phyloP scores from a whole-genome alignment of 2,113 vertebrate genomes.

The Brienomyrus brachyistius region DNA sequence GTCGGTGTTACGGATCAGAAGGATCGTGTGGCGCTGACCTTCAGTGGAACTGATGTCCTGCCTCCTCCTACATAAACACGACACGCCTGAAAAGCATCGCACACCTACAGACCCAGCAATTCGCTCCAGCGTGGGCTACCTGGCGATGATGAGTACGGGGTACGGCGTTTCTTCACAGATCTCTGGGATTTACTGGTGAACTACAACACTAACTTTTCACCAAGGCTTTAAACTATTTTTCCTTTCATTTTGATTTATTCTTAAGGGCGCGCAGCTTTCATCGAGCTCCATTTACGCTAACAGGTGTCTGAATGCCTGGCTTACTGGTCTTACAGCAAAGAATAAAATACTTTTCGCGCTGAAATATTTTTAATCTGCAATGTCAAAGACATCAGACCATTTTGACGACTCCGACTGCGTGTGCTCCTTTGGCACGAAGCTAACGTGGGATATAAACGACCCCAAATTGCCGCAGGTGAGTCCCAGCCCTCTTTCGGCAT shows the following conservation, averaged over 20 bases:
- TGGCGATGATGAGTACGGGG: neutral
- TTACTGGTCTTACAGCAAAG: neutral
- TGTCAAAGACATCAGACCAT: slow-evolving; percentile 56
- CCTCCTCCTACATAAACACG: slow-evolving; percentile 35
- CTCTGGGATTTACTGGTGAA: neutral
- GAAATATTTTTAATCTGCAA: slow-evolving; percentile 28
- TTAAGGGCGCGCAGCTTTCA: neutral
- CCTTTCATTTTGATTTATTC: neutral
- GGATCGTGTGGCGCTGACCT: slow-evolving; percentile 21
- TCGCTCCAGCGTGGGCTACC: slow-evolving; percentile 22
- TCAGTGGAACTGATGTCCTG: slow-evolving; percentile 25
- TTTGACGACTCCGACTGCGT: slow-evolving; percentile 49
- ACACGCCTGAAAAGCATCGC: neutral
- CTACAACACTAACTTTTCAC: neutral
- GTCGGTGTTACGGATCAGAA: slow-evolving; percentile 31
- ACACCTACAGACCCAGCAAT: neutral
- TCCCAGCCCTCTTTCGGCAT: neutral
- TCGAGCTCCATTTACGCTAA: neutral
- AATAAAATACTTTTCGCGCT: neutral
- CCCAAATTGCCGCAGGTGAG: slow-evolving; percentile 86
- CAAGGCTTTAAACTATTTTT: neutral
- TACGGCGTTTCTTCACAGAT: neutral
- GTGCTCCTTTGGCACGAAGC: slow-evolving; percentile 67
- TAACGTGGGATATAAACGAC: slow-evolving; percentile 94
- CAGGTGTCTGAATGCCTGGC: neutral